These are phyloP conservation scores for Holacanthus passer DNA, from an alignment of 2,113 vertebrate species.

Conservation along the genomic window DNA sequence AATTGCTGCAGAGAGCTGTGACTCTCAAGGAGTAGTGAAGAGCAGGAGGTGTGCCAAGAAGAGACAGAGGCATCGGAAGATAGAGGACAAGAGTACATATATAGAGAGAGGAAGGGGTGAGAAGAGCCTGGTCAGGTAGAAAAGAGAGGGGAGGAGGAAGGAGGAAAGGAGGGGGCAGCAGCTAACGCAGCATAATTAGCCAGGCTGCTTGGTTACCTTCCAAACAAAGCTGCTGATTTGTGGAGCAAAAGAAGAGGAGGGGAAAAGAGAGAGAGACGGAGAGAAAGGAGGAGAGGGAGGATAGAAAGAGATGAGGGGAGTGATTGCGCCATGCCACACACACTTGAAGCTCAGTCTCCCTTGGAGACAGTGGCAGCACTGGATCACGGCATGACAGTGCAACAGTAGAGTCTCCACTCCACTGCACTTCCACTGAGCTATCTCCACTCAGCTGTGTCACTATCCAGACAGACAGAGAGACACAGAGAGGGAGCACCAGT, in stretches of 20 bases:
- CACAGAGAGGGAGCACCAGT: constrained; percentile 33
- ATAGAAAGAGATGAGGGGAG: constrained; percentile 76
- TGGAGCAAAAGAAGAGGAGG: constrained; percentile 79
- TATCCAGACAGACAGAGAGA: constrained; percentile 54
- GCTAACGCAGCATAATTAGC: constrained; percentile 84
- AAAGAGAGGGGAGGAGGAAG: constrained; percentile 42
- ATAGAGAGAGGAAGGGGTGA: constrained; percentile 40
- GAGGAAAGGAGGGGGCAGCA: constrained; percentile 62
- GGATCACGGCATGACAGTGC: constrained; percentile 78
- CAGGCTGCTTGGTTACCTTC: constrained; percentile 87
- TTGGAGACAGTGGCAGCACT: constrained; percentile 80
- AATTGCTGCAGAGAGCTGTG: constrained; percentile 44
- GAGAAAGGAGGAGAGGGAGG: constrained; percentile 63
- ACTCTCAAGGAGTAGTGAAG: constrained; percentile 71
- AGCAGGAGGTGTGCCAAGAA: constrained; percentile 67
- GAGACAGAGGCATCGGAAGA: constrained; percentile 33
- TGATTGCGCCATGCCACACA: constrained; percentile 83
- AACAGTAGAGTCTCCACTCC: constrained; percentile 76
- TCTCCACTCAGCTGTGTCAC: constrained; percentile 62
- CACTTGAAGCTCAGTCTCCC: constrained; percentile 86
- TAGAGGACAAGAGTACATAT: constrained; percentile 43
- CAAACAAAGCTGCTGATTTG: constrained; percentile 87
- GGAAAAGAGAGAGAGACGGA: constrained; percentile 67
- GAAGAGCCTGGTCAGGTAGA: constrained; percentile 67
- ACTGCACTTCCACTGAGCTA: constrained; percentile 57